Conservation (phyloP, 2,113 vertebrate species). For the Xiphophorus maculatus region DNA sequence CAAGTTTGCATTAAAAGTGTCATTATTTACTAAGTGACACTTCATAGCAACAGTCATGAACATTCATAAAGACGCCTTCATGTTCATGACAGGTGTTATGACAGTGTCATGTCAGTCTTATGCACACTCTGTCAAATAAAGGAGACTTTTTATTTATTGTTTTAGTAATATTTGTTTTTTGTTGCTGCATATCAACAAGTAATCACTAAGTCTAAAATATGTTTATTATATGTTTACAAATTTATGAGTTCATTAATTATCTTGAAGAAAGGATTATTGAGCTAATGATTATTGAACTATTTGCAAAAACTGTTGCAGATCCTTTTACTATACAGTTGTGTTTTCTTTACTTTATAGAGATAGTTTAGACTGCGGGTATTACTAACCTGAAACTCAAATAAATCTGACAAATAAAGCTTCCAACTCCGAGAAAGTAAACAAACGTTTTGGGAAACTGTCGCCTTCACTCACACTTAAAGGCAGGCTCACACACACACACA, state of each 20-base stretch:
- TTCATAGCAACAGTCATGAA: no score
- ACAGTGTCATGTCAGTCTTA: no score
- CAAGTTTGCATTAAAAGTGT: no score
- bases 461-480: neutral
- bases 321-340: neutral
- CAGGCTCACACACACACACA: conserved; percentile 62
- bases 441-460: neutral
- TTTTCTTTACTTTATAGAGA: neutral
- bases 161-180: neutral
- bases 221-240: neutral
- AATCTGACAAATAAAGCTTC: neutral
- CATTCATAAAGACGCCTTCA: no score
- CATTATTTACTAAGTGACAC: no score
- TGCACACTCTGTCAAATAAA: no score
- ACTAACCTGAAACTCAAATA: no score
- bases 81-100: no score
- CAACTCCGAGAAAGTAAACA: neutral
- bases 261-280: neutral
- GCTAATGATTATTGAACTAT: neutral
- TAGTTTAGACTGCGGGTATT: neutral
- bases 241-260: neutral
- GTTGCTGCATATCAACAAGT: no score
- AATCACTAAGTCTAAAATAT: neutral
- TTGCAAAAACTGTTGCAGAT: neutral
- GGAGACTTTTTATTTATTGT: no score